Base-by-base conservation (phyloP, 2,888 invertebrate species). In the Druceiella hillmani region DNA sequence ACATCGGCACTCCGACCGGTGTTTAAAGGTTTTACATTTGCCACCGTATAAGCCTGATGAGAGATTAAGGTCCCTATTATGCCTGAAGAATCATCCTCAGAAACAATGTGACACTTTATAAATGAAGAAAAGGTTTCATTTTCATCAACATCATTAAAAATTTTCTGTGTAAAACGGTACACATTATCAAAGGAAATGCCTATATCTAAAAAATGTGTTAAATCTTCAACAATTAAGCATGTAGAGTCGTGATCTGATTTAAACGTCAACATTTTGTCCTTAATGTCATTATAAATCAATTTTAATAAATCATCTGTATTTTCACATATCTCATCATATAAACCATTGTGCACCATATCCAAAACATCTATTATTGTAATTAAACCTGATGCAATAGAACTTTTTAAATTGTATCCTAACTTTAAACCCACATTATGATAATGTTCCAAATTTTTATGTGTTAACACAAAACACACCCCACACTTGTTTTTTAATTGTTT, bases 351-450 rank as follows among this genome's bases (percentile, higher is more conserved):
- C 7, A 46, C 31, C 3, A 46, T 26, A 16, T 40, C 33, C 14
- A 42, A 31, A 28, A 33, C 37, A 36, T 44, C 42, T 16, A 43
- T 36, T 26, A 44, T 43, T 24, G 24, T 33, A 29, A 70, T 46
- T 7, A 61, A 50, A 14, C 64, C 66, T 29, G 53, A 53, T 6
- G 71, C 61, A 43, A 71, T 51, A 42, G 61, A 53, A 50, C 59
- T 69, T 37, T 74, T 69, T 17, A 86, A 61, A 56, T 84, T 84
- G 53, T 81, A 84, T 33, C 84, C 85, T 53, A 87, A 68, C 52
- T 83, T 80, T 53, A 82, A 76, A 9, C 84, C 83, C 20, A 86
- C 75, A 61, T 79, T 81, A 41, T 83, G 79, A 53, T 84, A 87
- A 55, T 87, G 87, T 36, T 75, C 73, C 31, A 82, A 65, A 2